Evolutionary conservation across 2,888 invertebrate genomes (phyloP).

Genomic region (Neoscelio sp.): DNA sequence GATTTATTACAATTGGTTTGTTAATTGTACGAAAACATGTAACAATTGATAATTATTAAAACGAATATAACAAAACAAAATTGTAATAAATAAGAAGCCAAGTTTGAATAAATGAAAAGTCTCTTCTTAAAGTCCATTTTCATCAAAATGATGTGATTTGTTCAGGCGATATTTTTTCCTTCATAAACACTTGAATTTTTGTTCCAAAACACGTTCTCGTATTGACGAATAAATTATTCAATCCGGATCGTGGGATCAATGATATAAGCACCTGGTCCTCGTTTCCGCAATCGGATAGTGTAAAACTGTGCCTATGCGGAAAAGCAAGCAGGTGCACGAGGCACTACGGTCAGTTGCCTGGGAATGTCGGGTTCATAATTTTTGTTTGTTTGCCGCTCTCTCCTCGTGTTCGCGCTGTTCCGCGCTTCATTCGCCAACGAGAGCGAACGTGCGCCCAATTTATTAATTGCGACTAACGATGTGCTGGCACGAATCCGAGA

Average conservation of each 20-base stretch:
- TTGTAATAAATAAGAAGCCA: no score
- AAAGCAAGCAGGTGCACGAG: constrained; percentile 49
- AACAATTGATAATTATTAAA: no score
- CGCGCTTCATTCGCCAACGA: constrained; percentile 19
- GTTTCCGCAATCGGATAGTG: constrained; percentile 39
- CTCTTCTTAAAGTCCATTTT: no score
- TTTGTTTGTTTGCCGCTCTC: constrained; percentile 47
- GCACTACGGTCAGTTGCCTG: constrained; percentile 58
- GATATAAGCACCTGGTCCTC: constrained; percentile 47
- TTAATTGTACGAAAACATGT: no score
- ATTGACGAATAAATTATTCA: constrained; percentile 20
- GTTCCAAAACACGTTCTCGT: no score
- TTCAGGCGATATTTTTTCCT: no score
- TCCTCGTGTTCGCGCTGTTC: no score
- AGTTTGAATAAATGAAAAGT: no score
- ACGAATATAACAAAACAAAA: no score
- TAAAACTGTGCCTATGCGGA: constrained; percentile 39
- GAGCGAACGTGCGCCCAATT: constrained; percentile 28
- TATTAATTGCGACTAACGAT: constrained; percentile 58
- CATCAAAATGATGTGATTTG: no score
- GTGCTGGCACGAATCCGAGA: constrained; percentile 25
- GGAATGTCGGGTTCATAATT: constrained; percentile 50
- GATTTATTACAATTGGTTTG: no score
- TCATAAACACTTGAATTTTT: no score
- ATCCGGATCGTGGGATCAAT: constrained; percentile 34